These are phyloP conservation scores for Alcedo atthis DNA, from an alignment of 2,797 vertebrate genomes.

Conservation along the genomic window DNA sequence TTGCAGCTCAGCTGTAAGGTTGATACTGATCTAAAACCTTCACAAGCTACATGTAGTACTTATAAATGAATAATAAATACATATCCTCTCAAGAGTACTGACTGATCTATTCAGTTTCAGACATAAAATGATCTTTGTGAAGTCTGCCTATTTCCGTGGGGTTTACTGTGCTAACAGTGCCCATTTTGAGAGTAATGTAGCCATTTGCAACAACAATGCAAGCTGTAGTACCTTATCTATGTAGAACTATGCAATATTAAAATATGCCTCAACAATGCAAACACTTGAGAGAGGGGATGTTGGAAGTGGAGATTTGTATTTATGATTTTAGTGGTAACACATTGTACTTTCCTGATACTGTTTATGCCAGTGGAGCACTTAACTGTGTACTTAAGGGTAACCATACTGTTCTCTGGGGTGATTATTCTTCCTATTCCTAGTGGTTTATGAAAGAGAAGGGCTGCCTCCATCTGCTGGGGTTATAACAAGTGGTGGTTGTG, in stretches of 20 bases:
- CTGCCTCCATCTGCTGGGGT: background rate
- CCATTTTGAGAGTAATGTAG: slow-evolving; percentile 38
- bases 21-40: background rate
- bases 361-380: background rate
- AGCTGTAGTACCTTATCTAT: slow-evolving; percentile 61
- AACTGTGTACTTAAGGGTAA: background rate
- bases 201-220: slow-evolving; percentile 73
- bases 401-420: background rate
- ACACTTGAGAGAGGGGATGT: background rate
- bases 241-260: slow-evolving; percentile 85
- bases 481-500: background rate
- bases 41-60: background rate
- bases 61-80: background rate
- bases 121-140: background rate
- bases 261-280: slow-evolving; percentile 78
- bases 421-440: background rate
- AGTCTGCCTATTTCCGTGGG: background rate
- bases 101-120: background rate
- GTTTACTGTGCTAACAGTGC: slow-evolving; percentile 7
- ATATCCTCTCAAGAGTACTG: background rate
- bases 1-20: slow-evolving; percentile 84
- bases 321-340: background rate
- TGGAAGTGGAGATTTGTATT: background rate
- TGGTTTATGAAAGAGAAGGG: background rate
- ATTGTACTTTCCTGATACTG: background rate